Evolutionary conservation across 2,888 invertebrate species (phyloP).

Genomic region (Volucella inanis): DNA sequence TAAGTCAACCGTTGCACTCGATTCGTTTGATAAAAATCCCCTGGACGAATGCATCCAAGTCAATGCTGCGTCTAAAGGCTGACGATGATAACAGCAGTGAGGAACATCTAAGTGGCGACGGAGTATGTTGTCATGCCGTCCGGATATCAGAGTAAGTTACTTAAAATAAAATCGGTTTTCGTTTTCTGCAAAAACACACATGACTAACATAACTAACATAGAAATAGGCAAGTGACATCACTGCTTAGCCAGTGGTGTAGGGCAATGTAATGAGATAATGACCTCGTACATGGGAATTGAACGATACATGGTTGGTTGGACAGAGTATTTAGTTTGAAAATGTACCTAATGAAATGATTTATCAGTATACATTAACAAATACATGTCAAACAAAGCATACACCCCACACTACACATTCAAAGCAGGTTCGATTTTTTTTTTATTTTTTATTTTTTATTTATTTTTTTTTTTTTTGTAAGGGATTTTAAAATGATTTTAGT

Average conservation of each 20-base stretch:
- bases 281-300: slow-evolving; percentile 10
- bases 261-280: slow-evolving; percentile 10
- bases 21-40: slow-evolving; percentile 93
- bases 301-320: slow-evolving; percentile 4
- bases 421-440: no score
- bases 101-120: slow-evolving; percentile 76
- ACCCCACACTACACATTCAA: background rate
- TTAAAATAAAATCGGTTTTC: slow-evolving; percentile 28
- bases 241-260: slow-evolving; percentile 1
- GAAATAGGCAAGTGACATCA: slow-evolving; percentile 40
- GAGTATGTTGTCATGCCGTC: slow-evolving; percentile 85
- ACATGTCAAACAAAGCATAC: background rate
- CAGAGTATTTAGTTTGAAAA: slow-evolving; percentile 1
- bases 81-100: slow-evolving; percentile 79
- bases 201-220: slow-evolving; percentile 57
- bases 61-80: slow-evolving; percentile 86
- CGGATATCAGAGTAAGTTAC: slow-evolving; percentile 87
- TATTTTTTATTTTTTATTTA: no score
- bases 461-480: no score
- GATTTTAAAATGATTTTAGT: no score
- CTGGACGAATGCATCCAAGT: slow-evolving; percentile 84
- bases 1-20: slow-evolving; percentile 87
- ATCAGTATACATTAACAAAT: background rate
- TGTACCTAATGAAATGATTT: slow-evolving; percentile 2
- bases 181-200: slow-evolving; percentile 52